phyloP scores from a whole-genome alignment of 2,113 vertebrate species.

The Tachysurus vachellii region DNA sequence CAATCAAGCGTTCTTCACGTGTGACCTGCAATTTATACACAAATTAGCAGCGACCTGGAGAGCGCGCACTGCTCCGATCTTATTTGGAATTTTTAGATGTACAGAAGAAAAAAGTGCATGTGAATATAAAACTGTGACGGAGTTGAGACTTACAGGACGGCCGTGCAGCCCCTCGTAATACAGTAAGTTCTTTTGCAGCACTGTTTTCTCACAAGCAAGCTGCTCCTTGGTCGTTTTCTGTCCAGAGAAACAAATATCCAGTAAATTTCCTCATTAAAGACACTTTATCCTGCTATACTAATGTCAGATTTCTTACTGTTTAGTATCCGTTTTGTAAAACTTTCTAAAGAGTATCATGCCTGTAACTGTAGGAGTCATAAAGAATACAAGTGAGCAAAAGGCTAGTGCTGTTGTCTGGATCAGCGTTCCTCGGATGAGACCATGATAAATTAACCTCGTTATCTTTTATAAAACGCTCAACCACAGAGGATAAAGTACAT shows the following conservation, averaged over 20 bases:
- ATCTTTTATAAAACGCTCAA: neutral
- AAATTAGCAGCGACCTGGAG: neutral
- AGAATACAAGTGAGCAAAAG: neutral
- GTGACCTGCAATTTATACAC: constrained; percentile 77
- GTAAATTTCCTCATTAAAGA: neutral
- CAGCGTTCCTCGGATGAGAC: neutral
- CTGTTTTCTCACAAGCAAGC: constrained; percentile 90
- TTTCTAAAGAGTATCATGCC: neutral
- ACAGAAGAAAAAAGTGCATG: neutral
- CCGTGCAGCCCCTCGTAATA: constrained; percentile 95
- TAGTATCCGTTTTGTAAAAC: neutral
- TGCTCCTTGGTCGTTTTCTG: constrained; percentile 98
- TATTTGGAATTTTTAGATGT: neutral
- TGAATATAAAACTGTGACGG: neutral
- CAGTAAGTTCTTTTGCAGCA: constrained; percentile 94
- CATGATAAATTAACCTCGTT: neutral
- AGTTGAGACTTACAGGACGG: constrained; percentile 78
- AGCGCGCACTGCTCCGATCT: neutral
- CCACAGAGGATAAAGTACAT: neutral
- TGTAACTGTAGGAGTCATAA: neutral
- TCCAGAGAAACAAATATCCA: constrained; percentile 6
- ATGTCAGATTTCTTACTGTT: neutral
- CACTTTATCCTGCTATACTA: neutral
- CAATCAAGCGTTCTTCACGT: constrained; percentile 89
- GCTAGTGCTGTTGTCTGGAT: neutral